Evolutionary conservation across 2,797 vertebrate species (phyloP).

Genomic region (Meda fulgida): DNA sequence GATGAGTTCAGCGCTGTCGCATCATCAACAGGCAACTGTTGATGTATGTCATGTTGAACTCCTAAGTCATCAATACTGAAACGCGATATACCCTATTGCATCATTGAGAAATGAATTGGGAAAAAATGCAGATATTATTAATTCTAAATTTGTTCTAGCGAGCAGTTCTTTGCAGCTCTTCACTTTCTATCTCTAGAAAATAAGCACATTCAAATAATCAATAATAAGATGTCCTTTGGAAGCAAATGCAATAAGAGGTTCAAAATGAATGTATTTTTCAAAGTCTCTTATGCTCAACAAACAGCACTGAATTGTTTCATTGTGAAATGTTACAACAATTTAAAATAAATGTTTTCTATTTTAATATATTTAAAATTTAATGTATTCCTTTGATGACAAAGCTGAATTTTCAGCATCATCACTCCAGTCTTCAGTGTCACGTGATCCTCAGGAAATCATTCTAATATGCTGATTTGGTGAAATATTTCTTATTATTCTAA

Average conservation of each 20-base stretch:
- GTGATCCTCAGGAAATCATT: neutral
- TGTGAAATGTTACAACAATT: neutral
- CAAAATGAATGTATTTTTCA: neutral
- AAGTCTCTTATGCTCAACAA: neutral
- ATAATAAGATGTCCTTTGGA: neutral
- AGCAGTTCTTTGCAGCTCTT: neutral
- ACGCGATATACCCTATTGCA: neutral
- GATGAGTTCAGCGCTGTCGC: conserved; percentile 36
- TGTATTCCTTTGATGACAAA: neutral
- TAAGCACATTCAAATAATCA: neutral
- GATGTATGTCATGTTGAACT: conserved; percentile 3
- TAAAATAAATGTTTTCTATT: neutral
- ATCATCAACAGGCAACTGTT: conserved; percentile 14
- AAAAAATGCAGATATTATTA: neutral
- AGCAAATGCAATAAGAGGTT: neutral
- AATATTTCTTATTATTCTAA: neutral
- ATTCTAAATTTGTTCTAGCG: neutral
- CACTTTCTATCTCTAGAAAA: neutral
- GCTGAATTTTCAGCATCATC: neutral
- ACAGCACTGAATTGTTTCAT: neutral
- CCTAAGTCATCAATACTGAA: neutral
- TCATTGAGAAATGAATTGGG: neutral
- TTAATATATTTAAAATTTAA: neutral
- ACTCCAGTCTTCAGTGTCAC: neutral
- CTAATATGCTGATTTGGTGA: neutral